Evolutionary conservation across 1,140 invertebrate genomes (phyloP), one percentile per base, ranked within the genome.

Genomic region (Drepana arcuata): DNA sequence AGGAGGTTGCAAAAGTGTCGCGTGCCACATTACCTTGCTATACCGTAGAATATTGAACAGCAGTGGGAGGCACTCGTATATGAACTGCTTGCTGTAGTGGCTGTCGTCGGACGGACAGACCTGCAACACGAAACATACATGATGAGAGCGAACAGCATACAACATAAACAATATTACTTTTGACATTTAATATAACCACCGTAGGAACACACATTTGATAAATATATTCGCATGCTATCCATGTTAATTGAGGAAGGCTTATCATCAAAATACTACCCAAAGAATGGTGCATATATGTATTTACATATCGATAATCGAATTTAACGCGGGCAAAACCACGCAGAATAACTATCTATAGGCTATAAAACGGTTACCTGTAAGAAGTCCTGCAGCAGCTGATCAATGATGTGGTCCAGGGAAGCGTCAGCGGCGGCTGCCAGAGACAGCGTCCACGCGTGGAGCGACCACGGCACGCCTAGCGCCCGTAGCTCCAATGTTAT

Each of bases 361-460:
- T 2, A 28, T 28, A 23, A 34, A 1, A 13, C 6, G n/a, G 5
- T 23, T 37, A 95, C 93, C 84, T 94, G 92, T 14, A 95, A 85
- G 60, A 96, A 97, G 70, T 96, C 95, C 72, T 95, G 93, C 15
- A 97, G 74, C 12, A 97, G 83, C 67, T 95, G 93, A 71, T 96
- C 93, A 13, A 96, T 94, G n/a, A 95, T 90, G 16, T 89, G 89
- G 52, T 95, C 93, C 30, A 95, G 83, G 41, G 92, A 85, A 43
- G 92, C 86, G 36, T 94, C 93, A 41, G 95, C 92, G 0, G 94
- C 94, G 0, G 92, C 94, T 2, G 90, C 89, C 2, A 97, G 72
- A n/a, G 93, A 94, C 48, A 93, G 88, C 87, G 95, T 95, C 94
- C 94, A 97, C 53, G 93, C 94, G 62, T 96, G 93, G 7, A 95